phyloP scores from a whole-genome alignment of 2,888 invertebrate species.

The Pollenia angustigena region DNA sequence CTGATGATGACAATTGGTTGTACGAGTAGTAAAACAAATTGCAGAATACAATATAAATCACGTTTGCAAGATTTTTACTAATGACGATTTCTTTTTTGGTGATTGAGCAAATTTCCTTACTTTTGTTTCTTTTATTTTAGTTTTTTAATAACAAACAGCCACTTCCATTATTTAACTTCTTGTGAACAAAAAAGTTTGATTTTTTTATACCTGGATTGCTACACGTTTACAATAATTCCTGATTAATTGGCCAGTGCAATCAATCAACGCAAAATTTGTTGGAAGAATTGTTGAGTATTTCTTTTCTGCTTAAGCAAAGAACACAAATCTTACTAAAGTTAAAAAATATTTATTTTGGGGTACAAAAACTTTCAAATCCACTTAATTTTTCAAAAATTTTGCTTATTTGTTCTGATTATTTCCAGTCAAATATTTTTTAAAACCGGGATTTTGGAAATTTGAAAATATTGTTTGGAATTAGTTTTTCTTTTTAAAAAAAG shows the following conservation, averaged over 20 bases:
- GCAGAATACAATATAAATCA: conserved; percentile 34
- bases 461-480: neutral
- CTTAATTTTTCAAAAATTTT: too few relatives aligned
- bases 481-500: too few relatives aligned
- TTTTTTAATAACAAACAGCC: neutral
- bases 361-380: too few relatives aligned
- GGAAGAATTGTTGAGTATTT: neutral
- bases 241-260: conserved; percentile 41
- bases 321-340: too few relatives aligned
- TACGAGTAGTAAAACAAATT: conserved; percentile 19
- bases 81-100: neutral
- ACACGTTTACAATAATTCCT: conserved; percentile 2
- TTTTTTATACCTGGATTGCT: neutral
- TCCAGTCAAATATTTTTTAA: neutral
- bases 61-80: neutral
- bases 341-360: too few relatives aligned
- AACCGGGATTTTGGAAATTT: neutral
- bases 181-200: neutral
- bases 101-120: too few relatives aligned
- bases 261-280: conserved; percentile 39
- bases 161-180: neutral
- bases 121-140: neutral
- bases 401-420: too few relatives aligned
- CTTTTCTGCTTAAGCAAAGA: too few relatives aligned
- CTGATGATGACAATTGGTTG: conserved; percentile 47